phyloP scores from a whole-genome alignment of 2,888 invertebrate species.

The Dynastes grantii region DNA sequence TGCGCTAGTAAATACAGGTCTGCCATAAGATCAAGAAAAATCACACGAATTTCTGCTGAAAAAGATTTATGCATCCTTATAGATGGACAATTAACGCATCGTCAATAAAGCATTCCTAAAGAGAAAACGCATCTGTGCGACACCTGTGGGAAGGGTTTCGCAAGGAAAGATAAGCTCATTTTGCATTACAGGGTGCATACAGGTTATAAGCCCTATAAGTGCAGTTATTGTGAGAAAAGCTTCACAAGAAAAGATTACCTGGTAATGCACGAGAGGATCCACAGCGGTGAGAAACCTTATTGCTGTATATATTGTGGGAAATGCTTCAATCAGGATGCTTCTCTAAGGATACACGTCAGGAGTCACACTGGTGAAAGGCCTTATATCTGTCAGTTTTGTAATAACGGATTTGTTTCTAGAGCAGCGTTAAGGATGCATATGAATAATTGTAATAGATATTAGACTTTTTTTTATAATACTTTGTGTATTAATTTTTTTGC shows the following conservation, averaged over 20 bases:
- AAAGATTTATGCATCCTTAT: too few relatives aligned
- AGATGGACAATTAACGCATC: too few relatives aligned
- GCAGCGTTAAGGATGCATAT: constrained; percentile 63
- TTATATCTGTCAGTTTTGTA: constrained; percentile 69
- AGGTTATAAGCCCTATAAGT: constrained; percentile 65
- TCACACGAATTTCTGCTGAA: too few relatives aligned
- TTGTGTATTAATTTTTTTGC: constrained; percentile 1
- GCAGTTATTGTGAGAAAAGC: constrained; percentile 65
- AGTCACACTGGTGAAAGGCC: constrained; percentile 70
- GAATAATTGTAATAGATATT: constrained; percentile 28
- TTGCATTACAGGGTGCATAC: constrained; percentile 66
- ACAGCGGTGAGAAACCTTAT: constrained; percentile 77
- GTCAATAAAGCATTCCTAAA: constrained; percentile 56
- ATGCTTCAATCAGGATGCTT: constrained; percentile 65
- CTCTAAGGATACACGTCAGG: constrained; percentile 64
- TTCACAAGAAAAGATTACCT: constrained; percentile 70
- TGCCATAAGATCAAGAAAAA: too few relatives aligned
- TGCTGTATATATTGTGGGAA: constrained; percentile 71
- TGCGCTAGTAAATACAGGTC: too few relatives aligned
- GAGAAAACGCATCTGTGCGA: constrained; percentile 66
- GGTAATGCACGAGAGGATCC: constrained; percentile 76
- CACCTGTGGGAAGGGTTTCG: constrained; percentile 66
- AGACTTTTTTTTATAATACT: neutral
- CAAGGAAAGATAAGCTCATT: constrained; percentile 63
- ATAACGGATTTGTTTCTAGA: constrained; percentile 62